A percentile compares a stretch with the other conserved stretches of the same genome.
Evolutionary conservation across 2,113 vertebrate genomes (phyloP).

Genomic region (Tragulus kanchil): DNA sequence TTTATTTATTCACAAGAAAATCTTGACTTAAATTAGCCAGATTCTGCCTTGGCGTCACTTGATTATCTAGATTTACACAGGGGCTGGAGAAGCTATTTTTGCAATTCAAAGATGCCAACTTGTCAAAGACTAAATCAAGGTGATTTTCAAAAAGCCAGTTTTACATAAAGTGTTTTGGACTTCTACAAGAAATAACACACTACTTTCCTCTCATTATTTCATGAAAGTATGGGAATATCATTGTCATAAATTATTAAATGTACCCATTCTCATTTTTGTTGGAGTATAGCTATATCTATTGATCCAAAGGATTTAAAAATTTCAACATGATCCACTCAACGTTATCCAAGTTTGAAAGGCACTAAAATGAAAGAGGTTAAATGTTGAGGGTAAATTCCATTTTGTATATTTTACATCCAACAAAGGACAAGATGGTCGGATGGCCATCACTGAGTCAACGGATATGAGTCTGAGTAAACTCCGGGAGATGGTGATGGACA

Average conservation of each 20-base stretch:
- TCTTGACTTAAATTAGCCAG: conserved; percentile 79
- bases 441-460: too few species aligned
- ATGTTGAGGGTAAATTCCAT: conserved; percentile 22
- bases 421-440: too few species aligned
- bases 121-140: conserved; percentile 82
- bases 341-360: conserved; percentile 41
- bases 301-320: not conserved
- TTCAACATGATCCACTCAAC: not conserved
- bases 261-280: conserved; percentile 14
- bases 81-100: conserved; percentile 80
- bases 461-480: too few species aligned
- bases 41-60: conserved; percentile 78
- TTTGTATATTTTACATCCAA: not conserved
- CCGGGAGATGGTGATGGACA: too few species aligned
- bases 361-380: not conserved
- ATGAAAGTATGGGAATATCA: conserved; percentile 13
- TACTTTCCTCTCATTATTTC: conserved; percentile 66
- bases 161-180: conserved; percentile 63
- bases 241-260: conserved; percentile 51
- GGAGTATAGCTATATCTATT: not conserved
- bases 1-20: conserved; percentile 83
- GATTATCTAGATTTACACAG: conserved; percentile 83
- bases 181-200: conserved; percentile 50
- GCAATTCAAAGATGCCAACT: conserved; percentile 78
- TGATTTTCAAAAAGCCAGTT: conserved; percentile 81